A percentile compares a stretch with the other conserved stretches of the same genome.
Evolutionary conservation across 2,797 vertebrate genomes (phyloP).

Genomic region (Hirundo rustica): DNA sequence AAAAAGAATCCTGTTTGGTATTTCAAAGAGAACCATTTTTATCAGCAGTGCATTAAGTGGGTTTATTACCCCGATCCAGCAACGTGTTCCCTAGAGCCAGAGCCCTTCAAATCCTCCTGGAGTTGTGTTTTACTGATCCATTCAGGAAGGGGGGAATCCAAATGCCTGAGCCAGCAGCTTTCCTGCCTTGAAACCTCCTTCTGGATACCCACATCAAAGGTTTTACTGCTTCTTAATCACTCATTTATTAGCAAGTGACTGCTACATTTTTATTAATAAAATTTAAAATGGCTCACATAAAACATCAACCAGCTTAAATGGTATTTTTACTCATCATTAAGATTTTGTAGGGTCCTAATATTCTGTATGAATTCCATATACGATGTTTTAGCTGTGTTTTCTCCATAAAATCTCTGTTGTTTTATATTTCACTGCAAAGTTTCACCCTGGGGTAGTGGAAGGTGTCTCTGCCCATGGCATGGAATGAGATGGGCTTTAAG

Average conservation of each 20-base stretch:
- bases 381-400: background rate
- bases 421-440: background rate
- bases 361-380: background rate
- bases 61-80: background rate
- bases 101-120: background rate
- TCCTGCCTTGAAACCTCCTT: background rate
- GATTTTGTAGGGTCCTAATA: background rate
- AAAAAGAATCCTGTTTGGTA: background rate
- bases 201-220: background rate
- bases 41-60: background rate
- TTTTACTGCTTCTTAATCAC: background rate
- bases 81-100: rapidly evolving
- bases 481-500: background rate
- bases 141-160: background rate
- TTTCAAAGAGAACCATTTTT: background rate
- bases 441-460: rapidly evolving
- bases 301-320: background rate
- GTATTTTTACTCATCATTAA: background rate
- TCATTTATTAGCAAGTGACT: background rate
- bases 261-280: background rate
- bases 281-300: background rate
- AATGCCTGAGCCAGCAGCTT: background rate
- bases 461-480: background rate
- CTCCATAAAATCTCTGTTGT: background rate
- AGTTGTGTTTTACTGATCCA: background rate